Conservation (phyloP, 2,113 vertebrate genomes). For the Mobula birostris region DNA sequence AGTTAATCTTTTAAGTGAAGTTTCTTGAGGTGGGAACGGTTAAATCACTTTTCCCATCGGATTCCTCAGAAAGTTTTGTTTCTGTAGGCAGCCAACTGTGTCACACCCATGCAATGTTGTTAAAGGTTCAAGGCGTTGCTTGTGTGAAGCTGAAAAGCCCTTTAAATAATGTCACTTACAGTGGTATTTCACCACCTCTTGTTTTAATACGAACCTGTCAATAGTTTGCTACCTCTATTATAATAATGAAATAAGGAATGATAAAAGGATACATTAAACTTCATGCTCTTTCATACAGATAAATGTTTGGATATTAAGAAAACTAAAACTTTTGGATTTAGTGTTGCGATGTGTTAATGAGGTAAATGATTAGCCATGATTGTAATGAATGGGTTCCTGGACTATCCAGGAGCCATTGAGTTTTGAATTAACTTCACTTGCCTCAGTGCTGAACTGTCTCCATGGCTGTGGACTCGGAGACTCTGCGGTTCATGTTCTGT, state of each 20-base stretch:
- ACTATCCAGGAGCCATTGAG: no score
- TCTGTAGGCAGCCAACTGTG: neutral
- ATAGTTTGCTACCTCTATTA: neutral
- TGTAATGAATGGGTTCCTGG: no score
- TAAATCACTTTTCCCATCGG: neutral
- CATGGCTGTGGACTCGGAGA: no score
- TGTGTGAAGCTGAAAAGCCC: neutral
- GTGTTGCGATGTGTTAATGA: no score
- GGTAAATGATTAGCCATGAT: no score
- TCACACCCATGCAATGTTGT: neutral
- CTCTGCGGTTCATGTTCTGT: no score
- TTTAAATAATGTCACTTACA: no score
- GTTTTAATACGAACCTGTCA: neutral
- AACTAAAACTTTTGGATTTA: no score
- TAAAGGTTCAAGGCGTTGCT: neutral
- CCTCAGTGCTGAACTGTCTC: no score
- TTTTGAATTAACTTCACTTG: no score
- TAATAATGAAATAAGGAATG: neutral
- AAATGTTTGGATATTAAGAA: no score
- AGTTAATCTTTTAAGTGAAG: neutral
- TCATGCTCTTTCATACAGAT: neutral
- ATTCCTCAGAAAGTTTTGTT: neutral
- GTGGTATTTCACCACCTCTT: no score
- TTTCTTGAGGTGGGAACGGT: neutral
- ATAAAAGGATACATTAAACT: neutral